Conservation (phyloP, 2,888 invertebrate genomes). For the Ochropleura leucogaster region DNA sequence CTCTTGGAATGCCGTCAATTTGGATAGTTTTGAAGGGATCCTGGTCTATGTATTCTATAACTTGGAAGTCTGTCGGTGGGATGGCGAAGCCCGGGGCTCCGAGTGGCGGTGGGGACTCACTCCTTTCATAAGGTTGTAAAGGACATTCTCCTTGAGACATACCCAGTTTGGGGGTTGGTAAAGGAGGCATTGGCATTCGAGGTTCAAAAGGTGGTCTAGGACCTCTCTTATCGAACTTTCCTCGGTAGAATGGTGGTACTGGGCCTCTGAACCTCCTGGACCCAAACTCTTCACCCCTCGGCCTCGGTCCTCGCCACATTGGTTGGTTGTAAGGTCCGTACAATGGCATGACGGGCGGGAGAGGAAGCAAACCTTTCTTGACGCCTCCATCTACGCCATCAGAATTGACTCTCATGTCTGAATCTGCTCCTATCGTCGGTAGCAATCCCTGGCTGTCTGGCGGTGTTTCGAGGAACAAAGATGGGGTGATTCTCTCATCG, state of each 20-base stretch:
- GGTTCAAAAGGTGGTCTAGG: constrained; percentile 79
- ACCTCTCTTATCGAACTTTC: constrained; percentile 80
- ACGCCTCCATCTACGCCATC: constrained; percentile 71
- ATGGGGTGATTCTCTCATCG: constrained; percentile 86
- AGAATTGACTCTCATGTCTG: constrained; percentile 82
- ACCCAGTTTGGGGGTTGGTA: constrained; percentile 83
- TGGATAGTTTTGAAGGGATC: constrained; percentile 95
- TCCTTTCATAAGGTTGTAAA: constrained; percentile 79
- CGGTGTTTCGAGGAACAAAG: constrained; percentile 77
- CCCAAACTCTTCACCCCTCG: constrained; percentile 80
- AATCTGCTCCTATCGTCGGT: constrained; percentile 72
- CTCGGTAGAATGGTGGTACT: constrained; percentile 78
- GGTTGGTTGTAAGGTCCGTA: constrained; percentile 72
- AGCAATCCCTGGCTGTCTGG: constrained; percentile 76
- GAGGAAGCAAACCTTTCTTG: constrained; percentile 70
- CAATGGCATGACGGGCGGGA: constrained; percentile 80
- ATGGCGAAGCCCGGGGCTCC: constrained; percentile 81
- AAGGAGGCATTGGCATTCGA: constrained; percentile 73
- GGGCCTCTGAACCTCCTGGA: constrained; percentile 82
- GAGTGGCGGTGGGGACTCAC: constrained; percentile 80
- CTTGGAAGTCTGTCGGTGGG: constrained; percentile 81
- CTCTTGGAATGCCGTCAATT: constrained; percentile 95
- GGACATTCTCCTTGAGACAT: constrained; percentile 83
- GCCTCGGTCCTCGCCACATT: constrained; percentile 81
- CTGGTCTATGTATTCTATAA: constrained; percentile 86